Evolutionary conservation across 2,888 invertebrate genomes (phyloP).

Genomic region (Chloroclystis v-ata): DNA sequence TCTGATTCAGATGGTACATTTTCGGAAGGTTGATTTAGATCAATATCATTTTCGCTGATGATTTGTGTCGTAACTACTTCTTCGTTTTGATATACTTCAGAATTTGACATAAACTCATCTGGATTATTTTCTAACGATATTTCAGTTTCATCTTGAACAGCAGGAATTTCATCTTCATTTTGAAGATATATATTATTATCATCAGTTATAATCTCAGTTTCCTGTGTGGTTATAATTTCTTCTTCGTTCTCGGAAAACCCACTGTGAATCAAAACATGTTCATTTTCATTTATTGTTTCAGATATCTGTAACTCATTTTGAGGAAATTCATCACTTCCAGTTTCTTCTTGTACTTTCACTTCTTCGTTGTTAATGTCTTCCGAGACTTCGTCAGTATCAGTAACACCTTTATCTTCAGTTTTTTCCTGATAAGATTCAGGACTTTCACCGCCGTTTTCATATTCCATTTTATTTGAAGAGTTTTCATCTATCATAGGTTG

Average conservation of each 20-base stretch:
- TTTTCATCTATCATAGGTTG: not conserved
- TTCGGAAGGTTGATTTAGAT: conserved; percentile 28
- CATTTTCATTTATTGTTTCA: conserved; percentile 5
- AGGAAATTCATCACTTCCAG: conserved; percentile 1
- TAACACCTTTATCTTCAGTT: not conserved
- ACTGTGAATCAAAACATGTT: conserved; percentile 18
- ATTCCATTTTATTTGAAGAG: not conserved
- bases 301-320: conserved; percentile 13
- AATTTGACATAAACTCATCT: conserved; percentile 31
- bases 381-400: not conserved
- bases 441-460: not conserved
- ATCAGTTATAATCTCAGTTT: conserved; percentile 15
- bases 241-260: conserved; percentile 21
- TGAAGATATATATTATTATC: conserved; percentile 15
- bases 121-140: conserved; percentile 27
- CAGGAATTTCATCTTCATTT: conserved; percentile 35
- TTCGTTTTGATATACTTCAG: conserved; percentile 24
- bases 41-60: conserved; percentile 3
- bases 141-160: conserved; percentile 38
- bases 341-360: conserved; percentile 1
- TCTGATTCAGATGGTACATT: conserved; percentile 66
- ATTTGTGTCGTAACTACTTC: conserved; percentile 18
- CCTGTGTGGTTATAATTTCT: conserved; percentile 19
- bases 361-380: conserved; percentile 4
- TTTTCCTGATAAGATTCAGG: not conserved